Percentiles rank a stretch among this genome's conserved stretches.
phyloP scores from a whole-genome alignment of 2,113 vertebrate species.

The Mastomys natalensis region DNA sequence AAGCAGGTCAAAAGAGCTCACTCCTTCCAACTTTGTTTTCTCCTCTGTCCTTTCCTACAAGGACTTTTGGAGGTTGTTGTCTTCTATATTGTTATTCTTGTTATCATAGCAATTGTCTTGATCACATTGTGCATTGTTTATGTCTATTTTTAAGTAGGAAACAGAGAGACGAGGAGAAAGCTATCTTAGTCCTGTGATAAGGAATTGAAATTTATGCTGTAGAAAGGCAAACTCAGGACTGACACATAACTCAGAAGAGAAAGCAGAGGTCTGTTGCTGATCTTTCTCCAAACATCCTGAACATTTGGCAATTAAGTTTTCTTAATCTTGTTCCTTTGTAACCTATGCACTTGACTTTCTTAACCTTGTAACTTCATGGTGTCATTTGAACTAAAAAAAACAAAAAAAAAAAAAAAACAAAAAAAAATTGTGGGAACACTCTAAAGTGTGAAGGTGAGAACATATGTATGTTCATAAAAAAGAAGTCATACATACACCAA shows the following conservation, averaged over 20 bases:
- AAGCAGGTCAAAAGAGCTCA: neutral
- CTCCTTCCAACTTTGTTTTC: neutral
- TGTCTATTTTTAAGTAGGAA: neutral
- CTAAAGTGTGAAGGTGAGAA: neutral
- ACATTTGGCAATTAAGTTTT: neutral
- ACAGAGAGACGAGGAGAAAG: no score
- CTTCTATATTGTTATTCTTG: neutral
- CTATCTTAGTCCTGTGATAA: no score
- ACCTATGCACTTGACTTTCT: neutral
- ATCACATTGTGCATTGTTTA: neutral
- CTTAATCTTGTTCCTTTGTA: neutral
- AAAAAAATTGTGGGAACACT: rapidly evolving
- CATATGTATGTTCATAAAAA: neutral
- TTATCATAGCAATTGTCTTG: neutral
- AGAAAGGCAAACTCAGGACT: neutral
- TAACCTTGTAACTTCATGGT: neutral
- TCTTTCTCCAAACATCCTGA: neutral
- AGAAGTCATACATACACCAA: neutral
- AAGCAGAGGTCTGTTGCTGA: neutral
- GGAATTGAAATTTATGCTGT: neutral
- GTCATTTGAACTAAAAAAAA: neutral
- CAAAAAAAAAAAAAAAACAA: no score
- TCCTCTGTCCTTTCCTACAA: neutral
- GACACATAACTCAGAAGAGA: neutral
- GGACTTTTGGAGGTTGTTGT: neutral